phyloP scores from a whole-genome alignment of 2,113 vertebrate species.

The Sylvia atricapilla region DNA sequence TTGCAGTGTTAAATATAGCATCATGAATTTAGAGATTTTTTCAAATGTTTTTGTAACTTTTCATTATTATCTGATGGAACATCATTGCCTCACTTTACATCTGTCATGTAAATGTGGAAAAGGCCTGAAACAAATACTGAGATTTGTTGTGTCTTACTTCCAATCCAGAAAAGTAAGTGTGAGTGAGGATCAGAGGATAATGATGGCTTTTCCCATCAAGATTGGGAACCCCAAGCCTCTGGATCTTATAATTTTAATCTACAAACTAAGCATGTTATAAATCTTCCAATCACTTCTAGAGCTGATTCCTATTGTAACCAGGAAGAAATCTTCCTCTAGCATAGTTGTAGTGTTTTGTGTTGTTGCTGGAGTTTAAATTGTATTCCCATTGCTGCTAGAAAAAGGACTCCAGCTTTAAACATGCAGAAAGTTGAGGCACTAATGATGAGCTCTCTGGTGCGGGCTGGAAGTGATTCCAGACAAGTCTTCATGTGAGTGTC shows the following conservation, averaged over 20 bases:
- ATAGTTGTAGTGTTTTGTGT: not conserved
- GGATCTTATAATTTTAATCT: not conserved
- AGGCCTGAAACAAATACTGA: not conserved
- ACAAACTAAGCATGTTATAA: not conserved
- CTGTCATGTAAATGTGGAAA: not conserved
- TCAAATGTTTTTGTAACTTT: not conserved
- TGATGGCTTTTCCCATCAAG: not conserved
- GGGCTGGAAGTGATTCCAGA: not conserved
- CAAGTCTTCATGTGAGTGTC: not conserved
- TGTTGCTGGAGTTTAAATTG: not conserved
- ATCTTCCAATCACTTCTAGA: not conserved
- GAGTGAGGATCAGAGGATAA: not conserved
- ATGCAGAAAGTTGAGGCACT: not conserved
- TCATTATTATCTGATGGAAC: not conserved
- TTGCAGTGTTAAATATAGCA: not conserved
- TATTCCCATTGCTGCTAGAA: not conserved
- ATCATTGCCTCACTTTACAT: not conserved
- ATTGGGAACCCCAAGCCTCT: not conserved
- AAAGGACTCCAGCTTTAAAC: not conserved
- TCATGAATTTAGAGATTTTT: rapidly evolving
- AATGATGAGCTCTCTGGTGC: not conserved
- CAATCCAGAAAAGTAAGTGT: not conserved
- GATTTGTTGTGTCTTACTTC: not conserved
- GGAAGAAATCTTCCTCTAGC: not conserved
- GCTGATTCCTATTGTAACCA: not conserved